These are phyloP conservation scores for Parambassis ranga DNA, from an alignment of 2,797 vertebrate species.

Conservation along the genomic window DNA sequence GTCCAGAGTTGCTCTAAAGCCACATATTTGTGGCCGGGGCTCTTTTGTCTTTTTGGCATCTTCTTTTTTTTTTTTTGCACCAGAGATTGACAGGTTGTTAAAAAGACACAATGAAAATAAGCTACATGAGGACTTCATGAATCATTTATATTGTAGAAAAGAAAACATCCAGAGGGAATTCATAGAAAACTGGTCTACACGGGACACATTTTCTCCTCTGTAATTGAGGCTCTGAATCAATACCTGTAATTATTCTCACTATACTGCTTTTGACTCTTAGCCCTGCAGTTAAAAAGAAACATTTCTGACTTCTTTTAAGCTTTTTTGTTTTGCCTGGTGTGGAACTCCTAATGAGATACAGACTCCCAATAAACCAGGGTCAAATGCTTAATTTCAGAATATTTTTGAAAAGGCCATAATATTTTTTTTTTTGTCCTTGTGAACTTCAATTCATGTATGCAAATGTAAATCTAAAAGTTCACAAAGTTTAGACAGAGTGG, in stretches of 20 bases:
- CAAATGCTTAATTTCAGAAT: conserved; percentile 37
- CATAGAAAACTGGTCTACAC: conserved; percentile 52
- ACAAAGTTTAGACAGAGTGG: conserved; percentile 38
- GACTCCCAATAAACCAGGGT: conserved; percentile 17
- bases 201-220: conserved; percentile 53
- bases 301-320: background rate
- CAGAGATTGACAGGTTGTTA: too few species aligned
- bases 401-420: conserved; percentile 34
- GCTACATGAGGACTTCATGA: conserved; percentile 34
- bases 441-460: conserved; percentile 43
- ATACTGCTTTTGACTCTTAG: conserved; percentile 41
- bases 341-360: conserved; percentile 26
- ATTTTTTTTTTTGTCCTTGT: conserved; percentile 26
- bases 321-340: conserved; percentile 13
- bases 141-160: conserved; percentile 63
- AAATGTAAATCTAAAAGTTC: conserved; percentile 38
- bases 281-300: conserved; percentile 18
- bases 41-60: too few species aligned
- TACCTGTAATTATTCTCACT: conserved; percentile 57
- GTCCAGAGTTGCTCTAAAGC: too few species aligned
- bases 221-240: conserved; percentile 62
- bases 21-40: too few species aligned
- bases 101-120: conserved; percentile 31
- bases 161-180: conserved; percentile 59
- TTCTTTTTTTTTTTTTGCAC: too few species aligned